These are phyloP conservation scores for Neotoma lepida DNA, from an alignment of 2,113 vertebrate genomes.

Conservation along the genomic window DNA sequence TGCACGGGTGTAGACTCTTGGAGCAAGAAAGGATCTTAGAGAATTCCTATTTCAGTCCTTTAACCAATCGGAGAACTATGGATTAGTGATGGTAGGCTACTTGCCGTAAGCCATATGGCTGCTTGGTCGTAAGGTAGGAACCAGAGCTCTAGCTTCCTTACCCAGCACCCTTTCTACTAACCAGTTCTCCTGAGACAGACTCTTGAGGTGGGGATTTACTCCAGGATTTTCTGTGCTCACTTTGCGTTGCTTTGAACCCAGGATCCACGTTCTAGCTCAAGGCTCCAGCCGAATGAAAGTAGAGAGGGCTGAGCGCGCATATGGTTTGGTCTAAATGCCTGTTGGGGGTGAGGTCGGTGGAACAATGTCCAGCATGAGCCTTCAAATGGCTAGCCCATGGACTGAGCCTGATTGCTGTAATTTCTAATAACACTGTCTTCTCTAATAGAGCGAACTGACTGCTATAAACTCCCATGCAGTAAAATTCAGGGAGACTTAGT, in stretches of 20 bases:
- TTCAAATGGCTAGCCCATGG: background rate
- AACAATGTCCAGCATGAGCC: fast-evolving
- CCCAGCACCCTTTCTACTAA: background rate
- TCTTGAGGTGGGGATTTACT: background rate
- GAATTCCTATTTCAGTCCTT: background rate
- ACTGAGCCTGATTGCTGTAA: background rate
- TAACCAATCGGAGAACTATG: background rate
- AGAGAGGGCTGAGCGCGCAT: background rate
- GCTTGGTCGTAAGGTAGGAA: background rate
- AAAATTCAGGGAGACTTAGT: background rate
- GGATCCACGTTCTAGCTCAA: background rate
- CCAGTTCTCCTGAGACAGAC: background rate
- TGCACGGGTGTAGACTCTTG: background rate
- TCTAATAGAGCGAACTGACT: background rate
- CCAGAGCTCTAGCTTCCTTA: background rate
- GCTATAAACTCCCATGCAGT: background rate
- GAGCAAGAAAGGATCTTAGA: background rate
- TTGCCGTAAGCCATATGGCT: background rate
- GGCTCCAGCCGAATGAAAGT: background rate
- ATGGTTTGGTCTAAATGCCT: background rate
- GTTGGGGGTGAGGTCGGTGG: too few relatives aligned
- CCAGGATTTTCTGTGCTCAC: background rate
- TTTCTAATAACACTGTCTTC: background rate
- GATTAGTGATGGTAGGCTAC: background rate
- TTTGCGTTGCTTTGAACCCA: background rate